Conservation (phyloP, 2,797 vertebrate species). For the Labroides dimidiatus region DNA sequence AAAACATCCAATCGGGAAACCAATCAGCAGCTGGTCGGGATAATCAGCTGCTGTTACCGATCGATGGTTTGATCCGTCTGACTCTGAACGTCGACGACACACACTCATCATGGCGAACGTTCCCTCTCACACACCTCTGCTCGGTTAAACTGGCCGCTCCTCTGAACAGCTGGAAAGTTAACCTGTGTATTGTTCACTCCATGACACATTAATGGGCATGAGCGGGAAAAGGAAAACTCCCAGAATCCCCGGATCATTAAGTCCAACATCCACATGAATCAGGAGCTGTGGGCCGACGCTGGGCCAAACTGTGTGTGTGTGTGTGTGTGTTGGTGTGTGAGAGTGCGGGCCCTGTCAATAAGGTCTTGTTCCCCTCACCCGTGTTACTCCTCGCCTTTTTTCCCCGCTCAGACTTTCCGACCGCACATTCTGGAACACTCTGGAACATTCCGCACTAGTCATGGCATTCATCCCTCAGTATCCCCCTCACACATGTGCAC, state of each 20-base stretch:
- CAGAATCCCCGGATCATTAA: conserved; percentile 31
- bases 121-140: not conserved
- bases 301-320: conserved; percentile 10
- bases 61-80: no score
- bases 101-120: not conserved
- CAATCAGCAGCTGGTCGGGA: no score
- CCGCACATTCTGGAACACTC: conserved; percentile 79
- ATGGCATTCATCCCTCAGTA: conserved; percentile 83
- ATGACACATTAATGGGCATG: conserved; percentile 14
- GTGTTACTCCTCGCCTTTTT: conserved; percentile 70
- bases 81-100: no score
- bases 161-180: conserved; percentile 17
- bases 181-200: conserved; percentile 23
- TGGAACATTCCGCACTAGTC: conserved; percentile 92
- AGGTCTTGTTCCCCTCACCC: conserved; percentile 90
- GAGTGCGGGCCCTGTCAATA: conserved; percentile 81
- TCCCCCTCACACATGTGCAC: conserved; percentile 39
- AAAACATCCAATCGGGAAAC: no score
- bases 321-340: conserved; percentile 10
- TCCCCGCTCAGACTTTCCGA: conserved; percentile 91
- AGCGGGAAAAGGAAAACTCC: conserved; percentile 10
- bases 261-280: conserved; percentile 47
- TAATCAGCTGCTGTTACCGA: no score
- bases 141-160: not conserved
- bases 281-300: conserved; percentile 21